Evolutionary conservation across 2,113 vertebrate species (phyloP).

Genomic region (Hyperopisus bebe): DNA sequence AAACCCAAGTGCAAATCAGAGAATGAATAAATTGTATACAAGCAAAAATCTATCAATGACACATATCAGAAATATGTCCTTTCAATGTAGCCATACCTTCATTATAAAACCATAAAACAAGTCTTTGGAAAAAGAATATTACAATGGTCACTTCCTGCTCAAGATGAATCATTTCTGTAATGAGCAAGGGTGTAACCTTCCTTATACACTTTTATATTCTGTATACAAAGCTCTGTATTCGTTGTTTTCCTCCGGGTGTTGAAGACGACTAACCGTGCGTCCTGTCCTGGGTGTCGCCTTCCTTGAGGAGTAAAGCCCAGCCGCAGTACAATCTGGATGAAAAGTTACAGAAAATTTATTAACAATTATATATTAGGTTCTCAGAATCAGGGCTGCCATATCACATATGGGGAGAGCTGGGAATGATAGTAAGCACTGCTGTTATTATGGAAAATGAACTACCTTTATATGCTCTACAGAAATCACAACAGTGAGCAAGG

Average conservation of each 20-base stretch:
- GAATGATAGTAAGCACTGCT: neutral
- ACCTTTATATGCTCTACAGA: neutral
- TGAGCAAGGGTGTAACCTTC: neutral
- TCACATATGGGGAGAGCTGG: neutral
- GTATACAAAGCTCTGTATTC: neutral
- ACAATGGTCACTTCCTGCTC: neutral
- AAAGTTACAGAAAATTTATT: neutral
- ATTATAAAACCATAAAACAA: neutral
- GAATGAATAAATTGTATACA: neutral
- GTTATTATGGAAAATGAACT: neutral
- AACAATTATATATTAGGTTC: neutral
- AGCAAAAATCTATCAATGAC: neutral
- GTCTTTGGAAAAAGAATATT: neutral
- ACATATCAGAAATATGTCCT: neutral
- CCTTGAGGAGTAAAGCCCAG: neutral
- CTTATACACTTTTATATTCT: neutral
- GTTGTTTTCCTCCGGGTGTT: neutral
- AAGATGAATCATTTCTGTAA: neutral
- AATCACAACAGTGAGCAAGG: neutral
- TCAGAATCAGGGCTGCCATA: neutral
- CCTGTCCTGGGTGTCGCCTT: neutral
- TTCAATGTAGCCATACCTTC: neutral
- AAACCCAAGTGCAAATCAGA: neutral
- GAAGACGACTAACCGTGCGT: neutral
- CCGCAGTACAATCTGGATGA: neutral